These are phyloP conservation scores for Parthenolecanium corni DNA, from an alignment of 2,888 invertebrate species.

Conservation along the genomic window DNA sequence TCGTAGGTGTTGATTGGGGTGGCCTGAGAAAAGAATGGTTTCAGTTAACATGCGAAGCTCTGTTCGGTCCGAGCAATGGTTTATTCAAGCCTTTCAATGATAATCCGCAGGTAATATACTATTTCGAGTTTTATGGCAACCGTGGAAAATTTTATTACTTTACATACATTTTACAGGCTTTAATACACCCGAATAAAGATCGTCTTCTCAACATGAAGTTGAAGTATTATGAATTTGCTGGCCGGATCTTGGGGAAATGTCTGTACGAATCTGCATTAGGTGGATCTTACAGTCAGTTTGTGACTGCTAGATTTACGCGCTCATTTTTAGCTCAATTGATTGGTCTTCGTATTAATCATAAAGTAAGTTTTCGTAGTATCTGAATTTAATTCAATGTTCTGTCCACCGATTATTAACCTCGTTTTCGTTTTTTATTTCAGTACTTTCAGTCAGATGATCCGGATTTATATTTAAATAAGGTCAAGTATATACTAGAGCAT, in stretches of 20 bases:
- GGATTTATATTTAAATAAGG: constrained; percentile 81
- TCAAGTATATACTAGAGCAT: constrained; percentile 83
- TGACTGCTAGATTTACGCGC: constrained; percentile 78
- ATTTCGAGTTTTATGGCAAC: neutral
- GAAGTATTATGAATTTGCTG: constrained; percentile 85
- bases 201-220: constrained; percentile 66
- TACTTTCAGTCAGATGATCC: constrained; percentile 95
- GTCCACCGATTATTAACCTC: neutral
- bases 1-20: constrained; percentile 79
- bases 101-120: constrained; percentile 36
- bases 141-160: neutral
- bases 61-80: constrained; percentile 63
- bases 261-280: constrained; percentile 86
- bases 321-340: constrained; percentile 91
- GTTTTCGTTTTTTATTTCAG: constrained; percentile 41
- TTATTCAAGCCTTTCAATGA: constrained; percentile 79
- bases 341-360: constrained; percentile 82
- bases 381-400: neutral
- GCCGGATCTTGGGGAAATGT: constrained; percentile 87
- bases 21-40: constrained; percentile 91
- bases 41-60: constrained; percentile 70
- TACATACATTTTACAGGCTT: constrained; percentile 42
- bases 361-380: constrained; percentile 45
- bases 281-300: constrained; percentile 69
- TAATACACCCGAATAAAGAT: constrained; percentile 74